Evolutionary conservation across 2,113 vertebrate genomes (phyloP).

Genomic region (Tricholaema leucomelas): DNA sequence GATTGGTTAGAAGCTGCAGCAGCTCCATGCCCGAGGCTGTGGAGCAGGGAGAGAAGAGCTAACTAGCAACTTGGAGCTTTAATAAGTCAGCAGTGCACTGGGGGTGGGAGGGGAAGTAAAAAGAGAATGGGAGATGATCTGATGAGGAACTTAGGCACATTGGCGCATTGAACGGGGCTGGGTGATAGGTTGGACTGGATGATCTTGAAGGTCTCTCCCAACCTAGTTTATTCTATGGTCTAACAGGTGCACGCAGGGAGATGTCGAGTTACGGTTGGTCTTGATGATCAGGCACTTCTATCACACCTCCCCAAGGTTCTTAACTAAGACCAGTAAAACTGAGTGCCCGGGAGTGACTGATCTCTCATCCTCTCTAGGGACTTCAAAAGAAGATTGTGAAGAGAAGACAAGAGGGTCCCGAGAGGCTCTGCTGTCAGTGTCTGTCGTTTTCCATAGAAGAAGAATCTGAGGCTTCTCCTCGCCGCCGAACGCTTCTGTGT

Average conservation of each 20-base stretch:
- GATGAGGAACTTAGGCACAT: no score
- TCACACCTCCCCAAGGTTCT: not conserved
- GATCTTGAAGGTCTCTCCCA: no score
- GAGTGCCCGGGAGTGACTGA: not conserved
- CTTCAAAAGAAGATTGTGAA: not conserved
- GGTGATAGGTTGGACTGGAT: no score
- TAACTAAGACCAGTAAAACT: not conserved
- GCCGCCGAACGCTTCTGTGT: not conserved
- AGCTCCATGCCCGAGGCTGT: conserved; percentile 13
- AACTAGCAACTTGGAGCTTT: not conserved
- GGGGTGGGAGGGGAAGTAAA: not conserved
- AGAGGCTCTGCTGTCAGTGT: not conserved
- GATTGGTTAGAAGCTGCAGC: conserved; percentile 5
- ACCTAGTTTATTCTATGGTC: no score
- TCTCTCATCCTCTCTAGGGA: not conserved
- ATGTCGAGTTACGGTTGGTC: no score
- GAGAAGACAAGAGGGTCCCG: not conserved
- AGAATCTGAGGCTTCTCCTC: not conserved
- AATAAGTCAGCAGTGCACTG: conserved; percentile 7
- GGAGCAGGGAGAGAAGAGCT: not conserved
- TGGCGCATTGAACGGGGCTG: no score
- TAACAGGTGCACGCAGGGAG: no score
- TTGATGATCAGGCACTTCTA: no score
- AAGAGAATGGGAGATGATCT: not conserved
- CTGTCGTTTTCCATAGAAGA: not conserved